These are phyloP conservation scores for Conus betulinus DNA, from an alignment of 1,140 invertebrate genomes.

Conservation along the genomic window DNA sequence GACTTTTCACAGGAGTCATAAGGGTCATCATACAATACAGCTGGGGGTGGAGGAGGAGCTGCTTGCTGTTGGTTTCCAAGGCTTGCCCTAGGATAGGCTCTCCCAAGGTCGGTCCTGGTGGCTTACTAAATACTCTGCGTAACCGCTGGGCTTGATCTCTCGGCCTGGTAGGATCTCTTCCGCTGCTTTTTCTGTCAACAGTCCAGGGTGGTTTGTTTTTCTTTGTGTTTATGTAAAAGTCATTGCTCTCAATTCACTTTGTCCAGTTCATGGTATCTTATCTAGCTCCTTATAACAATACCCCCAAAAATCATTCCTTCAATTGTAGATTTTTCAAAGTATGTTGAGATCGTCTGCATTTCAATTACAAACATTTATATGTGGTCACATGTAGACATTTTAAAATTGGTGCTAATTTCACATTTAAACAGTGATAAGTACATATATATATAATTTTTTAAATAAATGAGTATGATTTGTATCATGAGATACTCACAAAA, in stretches of 20 bases:
- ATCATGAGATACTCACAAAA: no score
- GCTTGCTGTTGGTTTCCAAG: slow-evolving; percentile 14
- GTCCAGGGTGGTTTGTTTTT: not conserved
- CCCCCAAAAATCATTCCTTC: no score
- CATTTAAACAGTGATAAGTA: no score
- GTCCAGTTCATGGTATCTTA: not conserved
- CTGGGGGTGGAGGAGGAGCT: not conserved
- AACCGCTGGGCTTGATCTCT: slow-evolving; percentile 63
- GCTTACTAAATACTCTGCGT: slow-evolving; percentile 57
- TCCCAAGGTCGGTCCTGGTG: slow-evolving; percentile 63
- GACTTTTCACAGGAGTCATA: slow-evolving; percentile 53
- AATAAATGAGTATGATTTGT: no score
- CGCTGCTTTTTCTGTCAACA: slow-evolving; percentile 62
- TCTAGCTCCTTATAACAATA: no score
- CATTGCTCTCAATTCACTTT: not conserved
- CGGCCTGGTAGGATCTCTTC: slow-evolving; percentile 49
- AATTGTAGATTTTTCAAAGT: no score
- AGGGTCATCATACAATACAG: slow-evolving; percentile 62
- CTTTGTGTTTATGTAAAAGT: not conserved
- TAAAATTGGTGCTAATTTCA: no score
- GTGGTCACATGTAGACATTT: no score
- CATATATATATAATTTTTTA: no score
- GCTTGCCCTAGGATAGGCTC: slow-evolving; percentile 40
- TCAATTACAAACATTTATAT: no score
- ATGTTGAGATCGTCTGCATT: no score